phyloP scores from a whole-genome alignment of 1,140 invertebrate genomes.

The Chrysomallon squamiferum region DNA sequence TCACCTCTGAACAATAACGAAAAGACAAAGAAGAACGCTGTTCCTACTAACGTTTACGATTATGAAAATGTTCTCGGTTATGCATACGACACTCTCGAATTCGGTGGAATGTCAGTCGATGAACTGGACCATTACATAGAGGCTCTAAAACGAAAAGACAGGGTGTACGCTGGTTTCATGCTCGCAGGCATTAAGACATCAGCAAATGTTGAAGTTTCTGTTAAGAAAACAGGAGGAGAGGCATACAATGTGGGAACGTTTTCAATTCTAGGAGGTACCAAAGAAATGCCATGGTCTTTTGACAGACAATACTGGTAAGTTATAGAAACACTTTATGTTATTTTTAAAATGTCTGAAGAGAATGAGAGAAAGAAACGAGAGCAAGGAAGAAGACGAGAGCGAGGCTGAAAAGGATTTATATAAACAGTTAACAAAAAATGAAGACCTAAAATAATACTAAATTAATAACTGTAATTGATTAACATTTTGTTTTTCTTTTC shows the following conservation, averaged over 20 bases:
- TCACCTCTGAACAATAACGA: conserved; percentile 23
- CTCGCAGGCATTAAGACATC: conserved; percentile 20
- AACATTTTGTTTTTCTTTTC: no score
- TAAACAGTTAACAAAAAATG: no score
- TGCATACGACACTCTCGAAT: conserved; percentile 24
- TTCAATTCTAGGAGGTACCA: conserved; percentile 23
- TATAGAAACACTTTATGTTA: no score
- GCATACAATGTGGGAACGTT: conserved; percentile 8
- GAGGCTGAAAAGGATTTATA: no score
- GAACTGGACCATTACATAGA: conserved; percentile 23
- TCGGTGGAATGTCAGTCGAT: conserved; percentile 21
- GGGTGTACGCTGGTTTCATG: conserved; percentile 21
- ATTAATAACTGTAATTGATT: no score
- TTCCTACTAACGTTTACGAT: conserved; percentile 22
- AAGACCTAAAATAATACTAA: no score
- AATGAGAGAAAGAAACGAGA: no score
- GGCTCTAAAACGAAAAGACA: background rate
- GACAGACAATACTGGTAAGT: conserved; percentile 5
- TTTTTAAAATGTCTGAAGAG: no score
- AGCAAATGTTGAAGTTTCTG: conserved; percentile 6
- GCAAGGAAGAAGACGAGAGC: no score
- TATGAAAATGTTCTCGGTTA: conserved; percentile 24
- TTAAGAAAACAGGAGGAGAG: background rate
- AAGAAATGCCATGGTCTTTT: conserved; percentile 24
- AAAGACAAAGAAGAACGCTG: conserved; percentile 17